Conservation (phyloP, 1,140 invertebrate species). For the Caenorhabditis briggsae region DNA sequence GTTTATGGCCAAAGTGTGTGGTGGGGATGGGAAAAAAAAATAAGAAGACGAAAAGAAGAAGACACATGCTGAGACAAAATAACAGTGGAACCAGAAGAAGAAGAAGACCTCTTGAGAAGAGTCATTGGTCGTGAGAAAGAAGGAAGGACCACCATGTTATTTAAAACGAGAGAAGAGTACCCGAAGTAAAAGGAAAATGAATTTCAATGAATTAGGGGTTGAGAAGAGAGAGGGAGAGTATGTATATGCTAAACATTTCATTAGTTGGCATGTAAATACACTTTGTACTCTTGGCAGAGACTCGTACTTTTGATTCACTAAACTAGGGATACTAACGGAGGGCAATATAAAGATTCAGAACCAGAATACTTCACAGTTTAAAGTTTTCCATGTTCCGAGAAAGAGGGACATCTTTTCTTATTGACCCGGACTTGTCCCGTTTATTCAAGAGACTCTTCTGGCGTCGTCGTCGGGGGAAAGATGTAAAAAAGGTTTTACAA, state of each 20-base stretch:
- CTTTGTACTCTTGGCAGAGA: too few species aligned
- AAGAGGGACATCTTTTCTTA: neutral
- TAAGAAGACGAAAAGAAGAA: constrained; percentile 12
- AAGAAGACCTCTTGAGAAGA: constrained; percentile 14
- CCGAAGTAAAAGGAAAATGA: neutral
- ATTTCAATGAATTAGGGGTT: neutral
- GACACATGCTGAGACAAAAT: neutral
- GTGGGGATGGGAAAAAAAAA: neutral
- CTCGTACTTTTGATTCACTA: neutral
- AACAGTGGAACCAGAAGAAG: neutral
- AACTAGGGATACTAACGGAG: neutral
- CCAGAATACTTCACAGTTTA: too few species aligned
- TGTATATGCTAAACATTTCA: constrained; percentile 47
- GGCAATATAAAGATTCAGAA: neutral
- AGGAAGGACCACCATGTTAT: neutral
- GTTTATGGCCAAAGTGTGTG: constrained; percentile 16
- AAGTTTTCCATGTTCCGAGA: too few species aligned
- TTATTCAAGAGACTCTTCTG: neutral
- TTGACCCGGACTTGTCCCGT: constrained; percentile 53
- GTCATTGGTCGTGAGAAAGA: constrained; percentile 22
- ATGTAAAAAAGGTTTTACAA: neutral
- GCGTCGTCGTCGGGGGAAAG: neutral
- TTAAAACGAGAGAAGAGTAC: neutral
- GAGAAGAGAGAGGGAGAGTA: neutral
- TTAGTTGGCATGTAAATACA: constrained; percentile 28